phyloP scores from a whole-genome alignment of 2,888 invertebrate species.

The Dione juno region DNA sequence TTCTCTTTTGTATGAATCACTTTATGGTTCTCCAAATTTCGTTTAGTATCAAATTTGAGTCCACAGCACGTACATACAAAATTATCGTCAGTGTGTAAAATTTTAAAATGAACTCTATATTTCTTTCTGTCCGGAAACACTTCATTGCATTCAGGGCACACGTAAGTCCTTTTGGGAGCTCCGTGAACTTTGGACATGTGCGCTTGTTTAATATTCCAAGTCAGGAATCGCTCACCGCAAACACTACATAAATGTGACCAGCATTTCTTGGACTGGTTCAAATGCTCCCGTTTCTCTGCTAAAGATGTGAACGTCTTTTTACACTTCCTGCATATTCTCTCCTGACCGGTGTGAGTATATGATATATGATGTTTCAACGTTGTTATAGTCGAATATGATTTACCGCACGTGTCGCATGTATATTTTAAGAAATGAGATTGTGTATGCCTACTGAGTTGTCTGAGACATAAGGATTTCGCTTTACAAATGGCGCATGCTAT shows the following conservation, averaged over 20 bases:
- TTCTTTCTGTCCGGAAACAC: slow-evolving; percentile 63
- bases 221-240: slow-evolving; percentile 68
- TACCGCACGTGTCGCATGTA: slow-evolving; percentile 75
- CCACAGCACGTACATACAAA: slow-evolving; percentile 70
- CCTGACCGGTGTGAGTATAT: slow-evolving; percentile 61
- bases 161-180: slow-evolving; percentile 58
- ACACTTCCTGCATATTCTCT: slow-evolving; percentile 69
- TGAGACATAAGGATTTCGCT: slow-evolving; percentile 59
- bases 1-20: slow-evolving; percentile 82
- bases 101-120: slow-evolving; percentile 64
- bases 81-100: slow-evolving; percentile 69
- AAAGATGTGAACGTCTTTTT: slow-evolving; percentile 62
- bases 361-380: slow-evolving; percentile 65
- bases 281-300: slow-evolving; percentile 65
- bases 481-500: slow-evolving; percentile 66
- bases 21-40: slow-evolving; percentile 70
- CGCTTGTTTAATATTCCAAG: slow-evolving; percentile 61
- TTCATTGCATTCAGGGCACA: slow-evolving; percentile 67
- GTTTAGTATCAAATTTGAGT: slow-evolving; percentile 66
- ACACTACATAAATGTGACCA: slow-evolving; percentile 68
- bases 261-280: slow-evolving; percentile 60
- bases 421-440: slow-evolving; percentile 68
- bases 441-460: slow-evolving; percentile 70
- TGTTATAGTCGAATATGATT: slow-evolving; percentile 68
- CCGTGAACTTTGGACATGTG: slow-evolving; percentile 65